Evolutionary conservation across 2,888 invertebrate species (phyloP).

Genomic region (Phortica magna): DNA sequence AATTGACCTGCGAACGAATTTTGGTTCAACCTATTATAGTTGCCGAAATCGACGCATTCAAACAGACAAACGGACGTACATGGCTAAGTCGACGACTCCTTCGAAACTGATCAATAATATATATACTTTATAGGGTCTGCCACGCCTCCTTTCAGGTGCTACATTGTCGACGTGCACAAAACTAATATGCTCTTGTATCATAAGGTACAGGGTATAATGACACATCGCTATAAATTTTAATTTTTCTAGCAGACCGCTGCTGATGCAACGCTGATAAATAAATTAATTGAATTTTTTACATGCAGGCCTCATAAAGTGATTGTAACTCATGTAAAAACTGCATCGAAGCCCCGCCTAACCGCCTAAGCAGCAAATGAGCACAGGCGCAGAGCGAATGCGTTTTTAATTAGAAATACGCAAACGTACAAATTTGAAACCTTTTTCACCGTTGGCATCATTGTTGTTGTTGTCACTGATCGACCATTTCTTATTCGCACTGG

Average conservation of each 20-base stretch:
- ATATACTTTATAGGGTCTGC: too few relatives aligned
- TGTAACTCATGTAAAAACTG: constrained; percentile 27
- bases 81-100: too few relatives aligned
- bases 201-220: too few relatives aligned
- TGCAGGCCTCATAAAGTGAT: constrained; percentile 35
- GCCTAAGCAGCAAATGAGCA: not conserved
- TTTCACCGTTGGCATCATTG: constrained; percentile 27
- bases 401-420: constrained; percentile 30
- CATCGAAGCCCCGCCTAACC: constrained; percentile 30
- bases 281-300: constrained; percentile 71
- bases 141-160: too few relatives aligned
- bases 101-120: too few relatives aligned
- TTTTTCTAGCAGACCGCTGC: constrained; percentile 48
- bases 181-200: too few relatives aligned
- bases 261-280: constrained; percentile 64
- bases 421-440: not conserved
- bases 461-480: constrained; percentile 16
- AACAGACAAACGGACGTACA: too few relatives aligned
- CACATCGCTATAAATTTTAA: constrained; percentile 35
- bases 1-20: too few relatives aligned
- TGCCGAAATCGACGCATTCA: too few relatives aligned
- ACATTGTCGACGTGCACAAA: too few relatives aligned
- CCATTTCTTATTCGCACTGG: constrained; percentile 38
- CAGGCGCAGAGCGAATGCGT: constrained; percentile 3
- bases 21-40: too few relatives aligned